Evolutionary conservation across 2,113 vertebrate genomes (phyloP).

Genomic region (Myrmecobius fasciatus): DNA sequence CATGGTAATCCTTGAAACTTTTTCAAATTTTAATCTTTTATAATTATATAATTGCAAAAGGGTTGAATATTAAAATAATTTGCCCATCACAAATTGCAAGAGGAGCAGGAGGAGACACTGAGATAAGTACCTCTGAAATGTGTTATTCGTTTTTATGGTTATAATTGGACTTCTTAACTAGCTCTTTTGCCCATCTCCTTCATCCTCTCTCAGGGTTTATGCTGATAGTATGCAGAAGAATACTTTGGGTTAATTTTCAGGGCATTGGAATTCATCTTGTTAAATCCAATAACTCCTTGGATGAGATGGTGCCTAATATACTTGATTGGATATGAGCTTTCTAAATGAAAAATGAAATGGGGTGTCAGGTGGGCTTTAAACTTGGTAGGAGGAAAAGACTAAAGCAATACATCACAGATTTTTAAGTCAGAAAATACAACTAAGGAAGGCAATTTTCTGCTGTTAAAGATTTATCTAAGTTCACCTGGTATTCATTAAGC

Average conservation of each 20-base stretch:
- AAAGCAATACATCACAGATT: constrained; percentile 14
- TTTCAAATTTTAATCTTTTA: not conserved
- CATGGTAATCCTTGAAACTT: not conserved
- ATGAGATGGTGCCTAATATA: constrained; percentile 8
- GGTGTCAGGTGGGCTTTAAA: constrained; percentile 31
- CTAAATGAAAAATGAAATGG: constrained; percentile 46
- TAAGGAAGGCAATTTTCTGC: constrained; percentile 10
- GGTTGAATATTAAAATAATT: not conserved
- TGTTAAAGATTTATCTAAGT: not conserved
- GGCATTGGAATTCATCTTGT: constrained; percentile 29
- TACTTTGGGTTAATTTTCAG: constrained; percentile 34
- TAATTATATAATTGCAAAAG: not conserved
- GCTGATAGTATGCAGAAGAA: not conserved
- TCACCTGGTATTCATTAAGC: not conserved
- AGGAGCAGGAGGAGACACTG: not conserved
- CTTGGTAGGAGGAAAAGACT: not conserved
- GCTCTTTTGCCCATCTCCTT: not conserved
- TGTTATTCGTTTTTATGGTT: not conserved
- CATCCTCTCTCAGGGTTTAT: not conserved
- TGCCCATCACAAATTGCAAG: not conserved
- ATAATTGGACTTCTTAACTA: constrained; percentile 7
- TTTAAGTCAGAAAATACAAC: constrained; percentile 43
- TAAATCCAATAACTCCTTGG: constrained; percentile 6
- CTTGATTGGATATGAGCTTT: constrained; percentile 41
- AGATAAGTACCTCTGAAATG: not conserved